Percentiles rank a stretch among this genome's conserved stretches.
Conservation (phyloP, 2,113 vertebrate species). For the Ursus arctos region DNA sequence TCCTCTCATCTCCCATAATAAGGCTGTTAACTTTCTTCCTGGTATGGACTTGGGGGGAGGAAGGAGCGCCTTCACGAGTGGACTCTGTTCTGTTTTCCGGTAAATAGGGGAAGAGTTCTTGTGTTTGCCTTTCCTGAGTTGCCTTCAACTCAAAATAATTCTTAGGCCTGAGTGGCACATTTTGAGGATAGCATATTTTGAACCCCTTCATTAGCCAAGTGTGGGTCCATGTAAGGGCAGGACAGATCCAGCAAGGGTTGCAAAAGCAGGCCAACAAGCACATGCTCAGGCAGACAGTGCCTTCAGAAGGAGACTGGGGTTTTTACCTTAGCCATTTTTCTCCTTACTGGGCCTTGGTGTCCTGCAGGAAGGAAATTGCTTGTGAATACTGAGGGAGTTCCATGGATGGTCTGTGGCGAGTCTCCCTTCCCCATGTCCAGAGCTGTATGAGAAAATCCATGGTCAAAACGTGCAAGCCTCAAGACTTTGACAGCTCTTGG, state of each 20-base stretch:
- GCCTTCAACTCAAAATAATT: neutral
- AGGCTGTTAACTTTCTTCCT: neutral
- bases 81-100: neutral
- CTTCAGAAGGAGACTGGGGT: neutral
- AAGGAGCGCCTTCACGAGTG: neutral
- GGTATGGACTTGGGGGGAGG: neutral
- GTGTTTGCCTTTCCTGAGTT: neutral
- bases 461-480: neutral
- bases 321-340: neutral
- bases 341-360: neutral
- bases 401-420: no score
- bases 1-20: fast-evolving
- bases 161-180: neutral
- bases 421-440: neutral
- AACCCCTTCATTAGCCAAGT: neutral
- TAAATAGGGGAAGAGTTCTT: neutral
- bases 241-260: neutral
- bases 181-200: neutral
- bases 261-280: neutral
- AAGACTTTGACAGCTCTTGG: no score
- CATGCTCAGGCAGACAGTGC: no score
- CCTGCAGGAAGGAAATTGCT: neutral
- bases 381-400: neutral
- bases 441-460: neutral
- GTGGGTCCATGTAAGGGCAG: no score